These are phyloP conservation scores for Dryococelus australis DNA, from an alignment of 2,888 invertebrate species.

Conservation along the genomic window DNA sequence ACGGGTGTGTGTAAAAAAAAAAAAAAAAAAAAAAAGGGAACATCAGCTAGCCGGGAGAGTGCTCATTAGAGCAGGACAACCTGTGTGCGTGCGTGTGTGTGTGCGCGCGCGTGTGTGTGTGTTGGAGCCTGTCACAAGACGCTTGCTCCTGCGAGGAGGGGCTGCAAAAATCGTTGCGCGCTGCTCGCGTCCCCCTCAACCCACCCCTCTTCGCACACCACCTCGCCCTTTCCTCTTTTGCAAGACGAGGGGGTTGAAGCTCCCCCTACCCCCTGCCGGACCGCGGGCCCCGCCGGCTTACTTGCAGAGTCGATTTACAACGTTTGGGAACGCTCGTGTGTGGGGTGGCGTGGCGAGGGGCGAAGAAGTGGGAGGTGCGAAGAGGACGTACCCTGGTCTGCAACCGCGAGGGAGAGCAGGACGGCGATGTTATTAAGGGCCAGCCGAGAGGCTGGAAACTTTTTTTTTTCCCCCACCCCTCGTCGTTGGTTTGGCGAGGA, in stretches of 20 bases:
- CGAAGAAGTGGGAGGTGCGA: constrained; percentile 12
- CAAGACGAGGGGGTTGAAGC: constrained; percentile 16
- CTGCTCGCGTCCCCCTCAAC: neutral
- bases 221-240: neutral
- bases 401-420: neutral
- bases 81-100: too few species aligned
- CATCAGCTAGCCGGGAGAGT: too few species aligned
- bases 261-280: neutral
- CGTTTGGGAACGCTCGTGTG: constrained; percentile 7
- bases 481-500: neutral
- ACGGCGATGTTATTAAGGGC: constrained; percentile 6
- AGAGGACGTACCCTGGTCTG: neutral
- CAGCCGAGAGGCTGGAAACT: constrained; percentile 7
- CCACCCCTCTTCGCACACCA: neutral
- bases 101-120: neutral
- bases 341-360: neutral
- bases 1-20: too few species aligned
- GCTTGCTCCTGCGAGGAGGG: neutral
- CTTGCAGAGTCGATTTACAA: constrained; percentile 16
- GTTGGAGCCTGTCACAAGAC: neutral
- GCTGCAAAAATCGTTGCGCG: neutral
- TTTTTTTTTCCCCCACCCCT: neutral
- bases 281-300: neutral
- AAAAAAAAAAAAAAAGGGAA: too few species aligned
- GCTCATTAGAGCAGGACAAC: too few species aligned